These are phyloP conservation scores for Caenorhabditis drosophilae DNA, from an alignment of 2,888 invertebrate genomes.

Conservation along the genomic window DNA sequence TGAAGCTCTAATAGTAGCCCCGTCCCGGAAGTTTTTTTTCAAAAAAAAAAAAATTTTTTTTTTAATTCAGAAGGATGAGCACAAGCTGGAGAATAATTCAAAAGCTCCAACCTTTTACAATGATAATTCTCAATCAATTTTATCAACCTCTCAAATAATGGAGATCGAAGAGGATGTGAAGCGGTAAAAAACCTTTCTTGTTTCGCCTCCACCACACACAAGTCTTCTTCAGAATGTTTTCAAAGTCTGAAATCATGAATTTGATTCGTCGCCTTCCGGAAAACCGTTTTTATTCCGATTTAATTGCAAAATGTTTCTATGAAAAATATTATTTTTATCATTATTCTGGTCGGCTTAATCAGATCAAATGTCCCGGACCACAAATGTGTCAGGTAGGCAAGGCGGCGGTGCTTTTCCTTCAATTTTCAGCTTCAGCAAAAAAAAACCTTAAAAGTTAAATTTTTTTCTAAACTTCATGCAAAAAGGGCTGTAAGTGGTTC, in stretches of 20 bases:
- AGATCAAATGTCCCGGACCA: conserved; percentile 22
- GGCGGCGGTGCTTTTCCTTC: too few species aligned
- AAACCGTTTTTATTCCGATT: conserved; percentile 14
- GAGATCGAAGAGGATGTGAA: conserved; percentile 7
- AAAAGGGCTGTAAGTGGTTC: too few species aligned
- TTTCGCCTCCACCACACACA: not conserved
- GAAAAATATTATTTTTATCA: conserved; percentile 17
- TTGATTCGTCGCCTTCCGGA: conserved; percentile 16
- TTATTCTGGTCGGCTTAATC: conserved; percentile 27
- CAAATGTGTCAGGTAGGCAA: conserved; percentile 5
- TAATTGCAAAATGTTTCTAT: conserved; percentile 21
- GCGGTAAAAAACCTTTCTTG: not conserved
- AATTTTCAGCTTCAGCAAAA: too few species aligned
- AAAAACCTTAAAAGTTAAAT: too few species aligned
- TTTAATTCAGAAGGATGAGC: too few species aligned
- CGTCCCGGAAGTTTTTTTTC: too few species aligned
- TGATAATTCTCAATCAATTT: not conserved
- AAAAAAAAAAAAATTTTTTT: too few species aligned
- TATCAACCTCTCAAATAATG: not conserved
- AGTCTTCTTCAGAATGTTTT: conserved; percentile 13
- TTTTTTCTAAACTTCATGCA: not conserved
- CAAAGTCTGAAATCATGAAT: conserved; percentile 8
- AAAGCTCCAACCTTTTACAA: not conserved
- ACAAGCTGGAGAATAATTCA: not conserved
- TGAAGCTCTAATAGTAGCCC: too few species aligned